Evolutionary conservation across 2,888 invertebrate genomes (phyloP), one percentile per base, ranked within the genome.

Genomic region (Agrotis exclamationis): DNA sequence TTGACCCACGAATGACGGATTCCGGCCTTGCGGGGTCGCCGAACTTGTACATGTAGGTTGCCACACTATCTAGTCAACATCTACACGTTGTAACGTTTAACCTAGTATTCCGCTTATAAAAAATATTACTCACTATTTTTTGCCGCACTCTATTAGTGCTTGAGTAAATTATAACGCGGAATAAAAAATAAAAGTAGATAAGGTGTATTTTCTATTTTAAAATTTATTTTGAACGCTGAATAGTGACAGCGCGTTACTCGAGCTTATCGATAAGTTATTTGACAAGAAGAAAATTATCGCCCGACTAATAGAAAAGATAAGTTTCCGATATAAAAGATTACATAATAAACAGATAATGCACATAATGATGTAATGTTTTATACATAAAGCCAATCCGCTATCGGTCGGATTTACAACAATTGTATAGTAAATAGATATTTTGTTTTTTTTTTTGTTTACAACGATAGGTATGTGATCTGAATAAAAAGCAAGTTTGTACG

Each of bases 1-100:
- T 95, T 96, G 95, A 94, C 94, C 94, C 88, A 85, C 88, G 90
- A 89, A 93, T 96, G 95, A 96, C 95, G 93, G 92, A 95, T 95
- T 92, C 92, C 95, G 95, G 94, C 96, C 96, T 96, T 96, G 96
- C 88, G 92, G 89, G 95, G 94, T 94, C 95, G 90, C 85, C 89
- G 93, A 92, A 91, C 91, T 39, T 89, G 82, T 86, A 88, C 89
- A 90, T 89, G 88, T 91, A 87, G 89, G 90, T 91, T 89, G 89
- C 86, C 85, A 88, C 87, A 87, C 84, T 88, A 91, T 92, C 92
- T 92, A 92, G 90, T 86, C 86, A 85, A 88, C 90, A 87, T 88
- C 87, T 85, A 83, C 85, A 85, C 80, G 85, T 77, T 81, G 82
- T 70, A 79, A 72, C 83, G 71, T 81, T 85, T 85, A 85, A 84